Evolutionary conservation across 2,888 invertebrate genomes (phyloP).

Genomic region (Drosophila hamatofila): DNA sequence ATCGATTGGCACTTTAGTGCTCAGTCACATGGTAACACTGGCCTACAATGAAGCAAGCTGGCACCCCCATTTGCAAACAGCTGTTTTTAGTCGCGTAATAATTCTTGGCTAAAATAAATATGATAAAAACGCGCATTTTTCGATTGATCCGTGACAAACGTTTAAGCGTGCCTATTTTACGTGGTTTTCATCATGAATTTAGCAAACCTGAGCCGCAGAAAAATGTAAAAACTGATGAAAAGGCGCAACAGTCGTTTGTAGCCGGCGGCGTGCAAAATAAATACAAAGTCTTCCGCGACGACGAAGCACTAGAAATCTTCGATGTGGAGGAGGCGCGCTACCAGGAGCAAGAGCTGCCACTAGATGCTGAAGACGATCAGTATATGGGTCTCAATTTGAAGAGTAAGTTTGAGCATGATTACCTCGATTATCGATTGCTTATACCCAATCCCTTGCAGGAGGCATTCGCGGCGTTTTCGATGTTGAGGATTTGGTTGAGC

Average conservation of each 20-base stretch:
- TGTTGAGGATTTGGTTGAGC: conserved; percentile 92
- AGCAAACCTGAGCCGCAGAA: conserved; percentile 61
- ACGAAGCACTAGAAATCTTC: conserved; percentile 89
- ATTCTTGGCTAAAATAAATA: conserved; percentile 42
- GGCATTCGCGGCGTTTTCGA: conserved; percentile 95
- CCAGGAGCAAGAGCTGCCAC: conserved; percentile 51
- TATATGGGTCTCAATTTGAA: conserved; percentile 87
- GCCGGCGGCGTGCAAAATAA: conserved; percentile 87
- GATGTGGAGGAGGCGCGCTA: conserved; percentile 90
- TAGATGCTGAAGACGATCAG: conserved; percentile 53
- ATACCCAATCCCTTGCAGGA: conserved; percentile 86
- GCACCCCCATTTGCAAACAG: conserved; percentile 26
- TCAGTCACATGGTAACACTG: conserved; percentile 30
- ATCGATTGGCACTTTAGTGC: conserved; percentile 15
- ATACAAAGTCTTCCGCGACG: conserved; percentile 90
- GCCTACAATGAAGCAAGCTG: not conserved
- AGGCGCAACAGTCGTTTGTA: conserved; percentile 59
- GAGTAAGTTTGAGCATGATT: conserved; percentile 83
- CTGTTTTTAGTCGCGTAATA: conserved; percentile 54
- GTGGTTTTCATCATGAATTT: conserved; percentile 83
- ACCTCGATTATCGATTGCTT: not conserved
- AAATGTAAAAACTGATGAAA: not conserved
- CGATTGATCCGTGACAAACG: conserved; percentile 72
- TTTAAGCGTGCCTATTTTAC: conserved; percentile 70
- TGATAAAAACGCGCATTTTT: conserved; percentile 71